These are phyloP conservation scores for Gymnorhina tibicen DNA, from an alignment of 2,113 vertebrate species.

Conservation along the genomic window DNA sequence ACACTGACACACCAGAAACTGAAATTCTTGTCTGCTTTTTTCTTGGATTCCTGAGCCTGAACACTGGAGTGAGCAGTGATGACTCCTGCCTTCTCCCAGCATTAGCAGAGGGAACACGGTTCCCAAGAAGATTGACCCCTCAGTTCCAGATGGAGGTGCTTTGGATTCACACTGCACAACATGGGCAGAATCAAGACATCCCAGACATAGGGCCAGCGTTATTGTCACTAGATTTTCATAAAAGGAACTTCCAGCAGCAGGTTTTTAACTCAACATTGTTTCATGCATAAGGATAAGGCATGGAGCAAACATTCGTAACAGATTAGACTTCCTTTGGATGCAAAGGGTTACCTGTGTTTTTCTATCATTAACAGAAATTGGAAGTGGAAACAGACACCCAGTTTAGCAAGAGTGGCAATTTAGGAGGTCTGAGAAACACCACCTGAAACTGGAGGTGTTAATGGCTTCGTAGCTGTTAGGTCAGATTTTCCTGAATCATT, in stretches of 20 bases:
- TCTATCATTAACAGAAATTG: background rate
- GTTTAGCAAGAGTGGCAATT: background rate
- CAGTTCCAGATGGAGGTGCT: background rate
- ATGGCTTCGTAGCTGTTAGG: background rate
- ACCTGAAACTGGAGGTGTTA: background rate
- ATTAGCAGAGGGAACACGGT: fast-evolving
- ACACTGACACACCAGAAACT: background rate
- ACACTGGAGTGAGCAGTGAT: fast-evolving
- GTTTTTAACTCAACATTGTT: background rate
- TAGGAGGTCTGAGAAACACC: background rate
- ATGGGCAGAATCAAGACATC: background rate
- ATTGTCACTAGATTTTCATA: background rate
- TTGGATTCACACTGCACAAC: background rate
- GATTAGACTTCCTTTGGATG: background rate
- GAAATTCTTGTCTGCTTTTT: background rate
- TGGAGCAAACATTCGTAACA: background rate
- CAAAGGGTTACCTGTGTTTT: background rate
- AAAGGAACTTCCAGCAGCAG: background rate
- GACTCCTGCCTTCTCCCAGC: background rate
- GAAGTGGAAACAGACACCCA: background rate
- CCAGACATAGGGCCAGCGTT: fast-evolving
- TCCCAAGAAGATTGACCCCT: background rate
- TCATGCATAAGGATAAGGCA: background rate
- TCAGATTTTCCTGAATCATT: background rate
- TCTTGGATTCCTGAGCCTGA: background rate